Evolutionary conservation across 2,797 vertebrate genomes (phyloP).

Genomic region (Podarcis lilfordi): DNA sequence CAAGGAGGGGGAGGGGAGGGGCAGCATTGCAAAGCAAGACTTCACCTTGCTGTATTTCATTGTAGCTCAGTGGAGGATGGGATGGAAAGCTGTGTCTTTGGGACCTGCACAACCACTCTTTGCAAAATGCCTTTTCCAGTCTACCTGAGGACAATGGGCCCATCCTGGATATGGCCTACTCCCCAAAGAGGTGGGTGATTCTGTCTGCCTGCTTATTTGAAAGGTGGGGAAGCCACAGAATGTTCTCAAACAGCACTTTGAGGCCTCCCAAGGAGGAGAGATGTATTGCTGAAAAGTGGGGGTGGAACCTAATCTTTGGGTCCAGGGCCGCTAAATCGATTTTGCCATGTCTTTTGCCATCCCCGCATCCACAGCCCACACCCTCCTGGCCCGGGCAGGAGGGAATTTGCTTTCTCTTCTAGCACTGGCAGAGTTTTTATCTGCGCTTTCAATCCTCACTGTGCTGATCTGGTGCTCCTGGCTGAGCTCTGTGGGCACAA

Average conservation of each 20-base stretch:
- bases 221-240: not conserved
- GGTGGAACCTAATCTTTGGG: not conserved
- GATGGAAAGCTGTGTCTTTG: constrained; percentile 64
- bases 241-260: not conserved
- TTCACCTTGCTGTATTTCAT: constrained; percentile 5
- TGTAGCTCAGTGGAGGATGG: constrained; percentile 66
- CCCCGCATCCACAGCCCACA: not conserved
- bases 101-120: constrained; percentile 44
- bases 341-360: not conserved
- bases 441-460: constrained; percentile 50
- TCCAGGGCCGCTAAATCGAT: not conserved
- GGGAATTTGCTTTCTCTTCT: constrained; percentile 63
- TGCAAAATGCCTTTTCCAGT: constrained; percentile 52
- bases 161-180: constrained; percentile 61
- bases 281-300: not conserved
- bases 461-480: constrained; percentile 54
- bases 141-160: constrained; percentile 42
- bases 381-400: constrained; percentile 38
- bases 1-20: not conserved
- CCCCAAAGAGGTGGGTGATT: constrained; percentile 56
- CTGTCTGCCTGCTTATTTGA: not conserved
- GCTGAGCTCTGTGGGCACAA: constrained; percentile 54
- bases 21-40: not conserved
- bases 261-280: not conserved
- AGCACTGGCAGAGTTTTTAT: constrained; percentile 62